These are phyloP conservation scores for Tineola bisselliella DNA, from an alignment of 2,888 invertebrate species.

Conservation along the genomic window DNA sequence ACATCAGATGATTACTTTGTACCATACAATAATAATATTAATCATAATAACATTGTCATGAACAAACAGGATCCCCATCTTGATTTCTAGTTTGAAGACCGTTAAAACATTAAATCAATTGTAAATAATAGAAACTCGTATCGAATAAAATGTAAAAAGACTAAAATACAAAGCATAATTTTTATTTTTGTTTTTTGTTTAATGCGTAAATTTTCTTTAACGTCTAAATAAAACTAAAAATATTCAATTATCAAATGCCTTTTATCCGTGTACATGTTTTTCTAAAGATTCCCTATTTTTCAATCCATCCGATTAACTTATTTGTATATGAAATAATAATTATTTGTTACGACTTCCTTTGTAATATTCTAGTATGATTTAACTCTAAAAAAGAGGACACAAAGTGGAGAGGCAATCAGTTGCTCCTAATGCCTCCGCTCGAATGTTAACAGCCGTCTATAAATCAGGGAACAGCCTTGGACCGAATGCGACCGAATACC, in stretches of 20 bases:
- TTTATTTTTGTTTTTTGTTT: no score
- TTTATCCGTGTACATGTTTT: no score
- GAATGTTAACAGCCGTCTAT: constrained; percentile 35
- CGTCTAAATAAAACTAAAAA: no score
- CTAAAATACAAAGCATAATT: neutral
- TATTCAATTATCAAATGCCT: no score
- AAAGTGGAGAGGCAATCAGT: constrained; percentile 11
- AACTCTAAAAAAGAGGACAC: neutral
- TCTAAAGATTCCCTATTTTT: no score
- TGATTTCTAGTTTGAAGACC: neutral
- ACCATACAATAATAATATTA: constrained; percentile 33
- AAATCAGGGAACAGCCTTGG: constrained; percentile 29
- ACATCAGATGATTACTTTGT: constrained; percentile 31
- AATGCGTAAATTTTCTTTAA: no score
- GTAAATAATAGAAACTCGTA: neutral
- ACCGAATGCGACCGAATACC: constrained; percentile 12
- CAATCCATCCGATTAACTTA: no score
- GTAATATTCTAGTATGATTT: neutral
- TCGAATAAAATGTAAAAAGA: neutral
- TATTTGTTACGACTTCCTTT: neutral
- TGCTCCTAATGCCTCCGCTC: constrained; percentile 17
- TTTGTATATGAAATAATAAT: no score
- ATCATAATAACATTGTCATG: constrained; percentile 13
- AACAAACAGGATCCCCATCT: neutral
- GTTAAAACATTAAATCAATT: no score